Evolutionary conservation across 2,113 vertebrate species (phyloP).

Genomic region (Pelobates fuscus): DNA sequence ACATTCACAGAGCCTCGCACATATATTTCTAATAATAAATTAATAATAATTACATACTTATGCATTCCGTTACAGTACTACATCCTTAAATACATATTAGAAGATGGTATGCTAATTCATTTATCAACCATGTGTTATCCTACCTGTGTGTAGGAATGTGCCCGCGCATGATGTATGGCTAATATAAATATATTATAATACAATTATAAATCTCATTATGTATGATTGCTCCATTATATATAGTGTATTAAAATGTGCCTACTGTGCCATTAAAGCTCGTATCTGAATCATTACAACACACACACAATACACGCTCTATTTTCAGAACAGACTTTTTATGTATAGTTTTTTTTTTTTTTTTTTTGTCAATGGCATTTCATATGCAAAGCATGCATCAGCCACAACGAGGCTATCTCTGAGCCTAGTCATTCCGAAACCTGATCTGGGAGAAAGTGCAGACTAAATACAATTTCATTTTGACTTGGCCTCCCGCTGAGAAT

Average conservation of each 20-base stretch:
- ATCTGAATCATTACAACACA: conserved; percentile 3
- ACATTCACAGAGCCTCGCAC: not conserved
- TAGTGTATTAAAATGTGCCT: not conserved
- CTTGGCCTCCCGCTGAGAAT: conserved; percentile 88
- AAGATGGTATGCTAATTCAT: not conserved
- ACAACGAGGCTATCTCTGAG: conserved; percentile 80
- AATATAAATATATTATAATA: not conserved
- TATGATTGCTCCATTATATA: not conserved
- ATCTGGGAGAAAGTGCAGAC: conserved; percentile 84
- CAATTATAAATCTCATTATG: not conserved
- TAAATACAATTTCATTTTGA: conserved; percentile 92
- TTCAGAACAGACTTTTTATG: conserved; percentile 73
- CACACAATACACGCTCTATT: conserved; percentile 34
- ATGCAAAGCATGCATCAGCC: conserved; percentile 83
- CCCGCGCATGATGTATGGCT: not conserved
- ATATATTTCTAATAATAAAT: not conserved
- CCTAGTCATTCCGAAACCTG: conserved; percentile 86
- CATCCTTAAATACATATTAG: not conserved
- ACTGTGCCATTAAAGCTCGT: not conserved
- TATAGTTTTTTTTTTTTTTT: conserved; percentile 73
- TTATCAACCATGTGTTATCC: not conserved
- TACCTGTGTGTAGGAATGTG: not conserved
- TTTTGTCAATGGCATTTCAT: conserved; percentile 78
- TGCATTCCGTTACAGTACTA: not conserved
- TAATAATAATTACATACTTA: not conserved